Percentiles rank a stretch among this genome's conserved stretches.
phyloP scores from a whole-genome alignment of 2,888 invertebrate species.

The Hirtodrosophila confusa region DNA sequence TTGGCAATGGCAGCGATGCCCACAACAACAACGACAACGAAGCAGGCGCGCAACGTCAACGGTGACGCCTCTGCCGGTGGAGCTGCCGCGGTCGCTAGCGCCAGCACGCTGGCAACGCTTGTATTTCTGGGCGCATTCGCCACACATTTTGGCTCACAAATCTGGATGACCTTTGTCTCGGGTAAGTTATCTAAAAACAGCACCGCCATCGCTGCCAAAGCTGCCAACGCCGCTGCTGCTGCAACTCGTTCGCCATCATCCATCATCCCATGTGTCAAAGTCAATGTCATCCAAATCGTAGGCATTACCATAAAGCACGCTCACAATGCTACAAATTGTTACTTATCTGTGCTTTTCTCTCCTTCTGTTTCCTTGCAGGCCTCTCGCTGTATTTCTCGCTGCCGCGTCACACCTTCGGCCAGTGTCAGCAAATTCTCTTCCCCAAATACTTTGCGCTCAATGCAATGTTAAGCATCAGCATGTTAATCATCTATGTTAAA shows the following conservation, averaged over 20 bases:
- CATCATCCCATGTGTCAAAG: constrained; percentile 16
- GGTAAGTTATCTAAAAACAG: constrained; percentile 85
- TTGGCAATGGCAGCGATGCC: constrained; percentile 40
- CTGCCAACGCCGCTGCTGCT: constrained; percentile 4
- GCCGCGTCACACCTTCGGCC: constrained; percentile 94
- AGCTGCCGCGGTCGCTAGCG: constrained; percentile 8
- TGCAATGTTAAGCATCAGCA: constrained; percentile 89
- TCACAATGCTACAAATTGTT: background rate
- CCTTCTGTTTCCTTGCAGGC: constrained; percentile 85
- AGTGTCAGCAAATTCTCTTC: constrained; percentile 93
- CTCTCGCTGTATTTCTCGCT: constrained; percentile 93
- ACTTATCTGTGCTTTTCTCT: constrained; percentile 2
- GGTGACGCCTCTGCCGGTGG: constrained; percentile 9
- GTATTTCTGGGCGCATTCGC: constrained; percentile 91
- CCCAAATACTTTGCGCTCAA: constrained; percentile 94
- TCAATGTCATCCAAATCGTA: constrained; percentile 38
- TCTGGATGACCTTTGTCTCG: constrained; percentile 97
- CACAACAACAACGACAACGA: constrained; percentile 19
- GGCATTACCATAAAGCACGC: constrained; percentile 25
- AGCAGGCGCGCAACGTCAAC: constrained; percentile 17
- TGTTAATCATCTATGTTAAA: constrained; percentile 88
- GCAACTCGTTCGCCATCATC: constrained; percentile 9
- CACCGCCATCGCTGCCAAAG: constrained; percentile 2
- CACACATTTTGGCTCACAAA: constrained; percentile 93
- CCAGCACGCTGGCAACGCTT: constrained; percentile 84